Percentiles rank a stretch among this genome's conserved stretches.
Conservation (phyloP, 2,888 invertebrate genomes). For the Netelia melanura region DNA sequence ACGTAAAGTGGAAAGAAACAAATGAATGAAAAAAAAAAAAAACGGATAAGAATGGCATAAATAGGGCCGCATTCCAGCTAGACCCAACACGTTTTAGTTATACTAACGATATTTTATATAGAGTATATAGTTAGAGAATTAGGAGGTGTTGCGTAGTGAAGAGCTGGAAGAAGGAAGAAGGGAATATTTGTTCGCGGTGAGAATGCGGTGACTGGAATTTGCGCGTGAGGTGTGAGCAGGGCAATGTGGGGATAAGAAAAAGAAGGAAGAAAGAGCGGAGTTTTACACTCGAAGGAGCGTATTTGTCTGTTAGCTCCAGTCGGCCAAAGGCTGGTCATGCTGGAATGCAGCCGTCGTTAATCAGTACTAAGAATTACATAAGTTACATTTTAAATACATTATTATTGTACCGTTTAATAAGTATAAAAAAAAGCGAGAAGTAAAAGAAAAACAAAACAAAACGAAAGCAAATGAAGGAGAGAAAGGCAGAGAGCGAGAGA, state of each 20-base stretch:
- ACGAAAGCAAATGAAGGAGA: conserved; percentile 72
- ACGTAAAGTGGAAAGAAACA: conserved; percentile 60
- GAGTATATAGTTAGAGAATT: conserved; percentile 84
- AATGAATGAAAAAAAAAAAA: conserved; percentile 63
- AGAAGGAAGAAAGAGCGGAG: conserved; percentile 59
- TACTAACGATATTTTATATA: conserved; percentile 85
- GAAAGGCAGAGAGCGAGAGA: not conserved
- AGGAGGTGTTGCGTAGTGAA: conserved; percentile 80
- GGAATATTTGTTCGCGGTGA: not conserved
- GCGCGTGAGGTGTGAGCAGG: no score
- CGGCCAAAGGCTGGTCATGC: conserved; percentile 84
- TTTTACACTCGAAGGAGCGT: conserved; percentile 83
- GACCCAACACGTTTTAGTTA: conserved; percentile 84
- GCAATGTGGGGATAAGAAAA: no score
- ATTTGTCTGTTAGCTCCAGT: conserved; percentile 85
- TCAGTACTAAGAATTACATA: conserved; percentile 84
- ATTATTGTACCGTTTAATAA: conserved; percentile 79
- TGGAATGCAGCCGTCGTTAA: conserved; percentile 85
- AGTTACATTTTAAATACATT: conserved; percentile 84
- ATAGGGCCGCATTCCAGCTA: conserved; percentile 84
- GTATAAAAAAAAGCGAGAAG: conserved; percentile 57
- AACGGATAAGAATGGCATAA: conserved; percentile 79
- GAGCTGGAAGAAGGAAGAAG: conserved; percentile 20
- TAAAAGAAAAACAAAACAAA: conserved; percentile 59
- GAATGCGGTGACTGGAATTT: not conserved